A percentile compares a stretch with the other conserved stretches of the same genome.
Conservation (phyloP, 2,797 vertebrate species). For the Oryzias sinensis region DNA sequence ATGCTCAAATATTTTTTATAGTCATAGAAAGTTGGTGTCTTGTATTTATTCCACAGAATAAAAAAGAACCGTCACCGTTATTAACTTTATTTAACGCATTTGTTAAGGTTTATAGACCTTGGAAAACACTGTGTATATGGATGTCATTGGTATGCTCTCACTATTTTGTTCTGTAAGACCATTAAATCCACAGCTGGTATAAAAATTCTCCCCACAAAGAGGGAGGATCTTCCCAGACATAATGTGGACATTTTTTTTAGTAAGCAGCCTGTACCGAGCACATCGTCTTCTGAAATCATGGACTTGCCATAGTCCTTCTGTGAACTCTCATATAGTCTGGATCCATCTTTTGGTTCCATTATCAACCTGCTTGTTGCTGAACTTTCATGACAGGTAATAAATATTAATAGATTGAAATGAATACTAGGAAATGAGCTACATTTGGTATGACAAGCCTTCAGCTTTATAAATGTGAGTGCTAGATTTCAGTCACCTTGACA, state of each 20-base stretch:
- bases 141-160: no score
- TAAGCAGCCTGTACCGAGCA: slow-evolving; percentile 6
- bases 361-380: slow-evolving; percentile 22
- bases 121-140: no score
- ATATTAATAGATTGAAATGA: slow-evolving; percentile 32
- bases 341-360: slow-evolving; percentile 20
- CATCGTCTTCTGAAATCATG: neutral
- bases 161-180: no score
- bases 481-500: slow-evolving; percentile 24
- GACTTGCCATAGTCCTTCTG: slow-evolving; percentile 2
- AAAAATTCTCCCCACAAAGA: no score
- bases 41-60: neutral
- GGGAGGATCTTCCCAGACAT: neutral
- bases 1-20: neutral
- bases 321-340: slow-evolving; percentile 1
- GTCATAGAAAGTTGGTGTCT: neutral
- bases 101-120: no score
- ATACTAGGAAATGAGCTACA: slow-evolving; percentile 29
- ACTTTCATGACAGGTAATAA: slow-evolving; percentile 30
- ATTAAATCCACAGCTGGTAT: no score
- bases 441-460: slow-evolving; percentile 9
- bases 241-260: neutral
- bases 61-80: neutral
- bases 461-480: slow-evolving; percentile 8
- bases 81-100: no score